These are phyloP conservation scores for Lasioglossum marginatum DNA, from an alignment of 2,888 invertebrate genomes.

Conservation along the genomic window DNA sequence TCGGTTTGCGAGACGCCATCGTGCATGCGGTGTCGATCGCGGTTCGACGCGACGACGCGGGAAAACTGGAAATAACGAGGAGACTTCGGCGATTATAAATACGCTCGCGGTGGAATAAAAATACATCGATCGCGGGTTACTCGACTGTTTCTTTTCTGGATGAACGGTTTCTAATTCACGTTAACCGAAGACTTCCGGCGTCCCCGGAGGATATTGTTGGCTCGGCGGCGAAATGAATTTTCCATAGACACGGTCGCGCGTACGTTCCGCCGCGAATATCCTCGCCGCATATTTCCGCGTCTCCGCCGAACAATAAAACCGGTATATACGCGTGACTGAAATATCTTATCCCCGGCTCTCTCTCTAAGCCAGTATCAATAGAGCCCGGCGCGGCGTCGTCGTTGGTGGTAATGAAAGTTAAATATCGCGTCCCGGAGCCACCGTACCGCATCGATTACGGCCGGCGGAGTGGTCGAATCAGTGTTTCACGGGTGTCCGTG, in stretches of 20 bases:
- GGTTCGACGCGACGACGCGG: not conserved
- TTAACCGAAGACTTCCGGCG: not conserved
- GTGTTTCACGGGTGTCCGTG: constrained; percentile 75
- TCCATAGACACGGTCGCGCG: constrained; percentile 13
- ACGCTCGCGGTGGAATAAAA: not conserved
- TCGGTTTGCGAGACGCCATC: not conserved
- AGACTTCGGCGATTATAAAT: not conserved
- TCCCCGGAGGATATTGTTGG: constrained; percentile 6
- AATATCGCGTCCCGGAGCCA: constrained; percentile 67
- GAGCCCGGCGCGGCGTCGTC: constrained; percentile 69
- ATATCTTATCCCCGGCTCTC: constrained; percentile 76
- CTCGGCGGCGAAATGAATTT: constrained; percentile 35
- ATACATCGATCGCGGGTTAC: not conserved
- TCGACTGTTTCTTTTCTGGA: not conserved
- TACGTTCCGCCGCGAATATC: constrained; percentile 24
- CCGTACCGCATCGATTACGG: constrained; percentile 52
- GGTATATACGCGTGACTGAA: constrained; percentile 74
- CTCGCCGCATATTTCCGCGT: constrained; percentile 37
- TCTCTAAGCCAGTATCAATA: constrained; percentile 77
- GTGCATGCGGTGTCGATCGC: not conserved
- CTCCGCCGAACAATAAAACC: constrained; percentile 32
- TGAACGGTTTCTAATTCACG: constrained; percentile 7
- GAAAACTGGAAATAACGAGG: not conserved
- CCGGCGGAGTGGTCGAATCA: constrained; percentile 48
- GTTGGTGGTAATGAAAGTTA: constrained; percentile 80